Percentiles rank a stretch among this genome's conserved stretches.
Evolutionary conservation across 2,888 invertebrate species (phyloP).

Genomic region (Dioctria linearis): DNA sequence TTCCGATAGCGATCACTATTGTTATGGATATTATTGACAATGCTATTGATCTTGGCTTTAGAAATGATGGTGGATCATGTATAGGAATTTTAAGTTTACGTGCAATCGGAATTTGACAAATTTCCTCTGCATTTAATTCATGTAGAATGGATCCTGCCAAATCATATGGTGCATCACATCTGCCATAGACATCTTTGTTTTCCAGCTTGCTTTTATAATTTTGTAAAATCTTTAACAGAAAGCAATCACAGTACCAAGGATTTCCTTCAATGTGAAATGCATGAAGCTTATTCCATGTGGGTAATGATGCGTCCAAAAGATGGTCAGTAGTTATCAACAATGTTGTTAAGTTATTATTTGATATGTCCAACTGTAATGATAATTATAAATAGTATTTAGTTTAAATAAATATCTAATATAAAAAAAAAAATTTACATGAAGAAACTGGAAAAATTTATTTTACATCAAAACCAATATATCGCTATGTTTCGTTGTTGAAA

Average conservation of each 20-base stretch:
- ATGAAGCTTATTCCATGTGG: slow-evolving; percentile 71
- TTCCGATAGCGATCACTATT: slow-evolving; percentile 59
- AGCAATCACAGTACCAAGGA: slow-evolving; percentile 78
- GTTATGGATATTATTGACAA: slow-evolving; percentile 59
- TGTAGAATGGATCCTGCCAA: slow-evolving; percentile 65
- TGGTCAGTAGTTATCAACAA: slow-evolving; percentile 60
- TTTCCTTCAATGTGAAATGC: slow-evolving; percentile 76
- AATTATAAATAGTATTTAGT: background rate
- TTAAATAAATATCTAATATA: no score
- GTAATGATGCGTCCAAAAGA: background rate
- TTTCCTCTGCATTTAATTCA: slow-evolving; percentile 62
- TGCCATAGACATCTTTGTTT: slow-evolving; percentile 59
- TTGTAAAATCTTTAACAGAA: slow-evolving; percentile 66
- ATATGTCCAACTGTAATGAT: slow-evolving; percentile 75
- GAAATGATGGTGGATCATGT: slow-evolving; percentile 53
- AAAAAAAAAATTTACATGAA: no score
- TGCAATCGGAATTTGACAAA: slow-evolving; percentile 54
- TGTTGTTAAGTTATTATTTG: slow-evolving; percentile 75
- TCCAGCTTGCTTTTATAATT: slow-evolving; percentile 20
- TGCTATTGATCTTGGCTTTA: slow-evolving; percentile 59
- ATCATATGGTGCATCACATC: slow-evolving; percentile 68
- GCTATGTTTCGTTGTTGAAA: no score
- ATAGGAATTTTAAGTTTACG: slow-evolving; percentile 45
- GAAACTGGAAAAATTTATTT: no score
- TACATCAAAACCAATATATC: no score